Percentiles rank a stretch among this genome's conserved stretches.
Evolutionary conservation across 2,888 invertebrate species (phyloP).

Genomic region (Gastracanthus pulcherrimus): DNA sequence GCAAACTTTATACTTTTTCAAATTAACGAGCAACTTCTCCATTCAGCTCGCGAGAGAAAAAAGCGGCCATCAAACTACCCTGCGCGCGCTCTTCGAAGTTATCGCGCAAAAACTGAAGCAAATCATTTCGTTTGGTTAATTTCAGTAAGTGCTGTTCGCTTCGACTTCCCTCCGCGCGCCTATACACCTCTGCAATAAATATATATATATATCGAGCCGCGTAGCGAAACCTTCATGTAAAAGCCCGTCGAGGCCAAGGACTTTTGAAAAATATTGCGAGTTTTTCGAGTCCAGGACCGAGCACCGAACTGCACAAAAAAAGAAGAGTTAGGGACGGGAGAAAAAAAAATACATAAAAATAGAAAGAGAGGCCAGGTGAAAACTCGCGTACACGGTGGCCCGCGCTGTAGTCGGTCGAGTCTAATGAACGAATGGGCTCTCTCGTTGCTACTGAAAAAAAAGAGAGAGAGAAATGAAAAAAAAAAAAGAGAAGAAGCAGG

Average conservation of each 20-base stretch:
- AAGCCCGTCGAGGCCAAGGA: conserved; percentile 2
- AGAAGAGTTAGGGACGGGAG: background rate
- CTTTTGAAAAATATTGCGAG: conserved; percentile 47
- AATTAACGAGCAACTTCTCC: too few relatives aligned
- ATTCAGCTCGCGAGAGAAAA: too few relatives aligned
- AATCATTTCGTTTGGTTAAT: conserved; percentile 9
- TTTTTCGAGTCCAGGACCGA: conserved; percentile 18
- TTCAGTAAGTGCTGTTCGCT: background rate
- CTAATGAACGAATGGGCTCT: conserved; percentile 63
- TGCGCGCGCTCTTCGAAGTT: too few relatives aligned
- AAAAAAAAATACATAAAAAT: conserved; percentile 31
- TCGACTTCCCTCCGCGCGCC: background rate
- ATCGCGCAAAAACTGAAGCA: too few relatives aligned
- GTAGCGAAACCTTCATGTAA: too few relatives aligned
- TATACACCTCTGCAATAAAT: background rate
- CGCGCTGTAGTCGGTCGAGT: conserved; percentile 59
- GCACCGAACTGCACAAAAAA: background rate
- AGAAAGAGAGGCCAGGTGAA: conserved; percentile 49
- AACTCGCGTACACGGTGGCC: conserved; percentile 31
- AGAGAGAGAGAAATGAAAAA: conserved; percentile 53
- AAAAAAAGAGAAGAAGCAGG: conserved; percentile 15
- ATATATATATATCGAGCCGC: too few relatives aligned
- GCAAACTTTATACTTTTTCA: too few relatives aligned
- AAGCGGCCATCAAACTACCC: too few relatives aligned
- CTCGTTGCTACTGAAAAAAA: too few relatives aligned